Percentiles rank a stretch among this genome's conserved stretches.
Conservation (phyloP, 2,888 invertebrate genomes). For the Sarcophaga rosellei region DNA sequence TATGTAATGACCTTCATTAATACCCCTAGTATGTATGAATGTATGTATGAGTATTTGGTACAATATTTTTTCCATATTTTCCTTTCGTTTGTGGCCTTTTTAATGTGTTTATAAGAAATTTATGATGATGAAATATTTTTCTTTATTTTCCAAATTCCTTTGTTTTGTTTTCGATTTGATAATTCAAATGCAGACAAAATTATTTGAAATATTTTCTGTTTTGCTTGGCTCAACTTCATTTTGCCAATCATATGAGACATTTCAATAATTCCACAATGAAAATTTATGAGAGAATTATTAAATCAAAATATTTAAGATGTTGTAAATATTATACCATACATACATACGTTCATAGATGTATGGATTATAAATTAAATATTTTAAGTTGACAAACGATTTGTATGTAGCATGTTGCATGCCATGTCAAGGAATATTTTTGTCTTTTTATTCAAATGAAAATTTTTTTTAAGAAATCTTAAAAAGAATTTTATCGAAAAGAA, state of each 20-base stretch:
- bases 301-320: conserved; percentile 25
- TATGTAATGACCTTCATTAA: not conserved
- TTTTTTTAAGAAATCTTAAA: not conserved
- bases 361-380: not conserved
- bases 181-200: not conserved
- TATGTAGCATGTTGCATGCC: not conserved
- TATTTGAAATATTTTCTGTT: conserved; percentile 30
- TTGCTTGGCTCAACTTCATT: conserved; percentile 7
- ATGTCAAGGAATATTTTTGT: not conserved
- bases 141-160: too few relatives aligned
- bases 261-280: conserved; percentile 44
- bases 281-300: conserved; percentile 37
- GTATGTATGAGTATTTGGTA: too few relatives aligned
- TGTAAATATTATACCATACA: not conserved
- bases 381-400: not conserved
- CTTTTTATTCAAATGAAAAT: not conserved
- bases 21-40: not conserved
- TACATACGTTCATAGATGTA: not conserved
- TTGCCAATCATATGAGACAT: conserved; percentile 42
- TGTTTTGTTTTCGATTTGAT: not conserved
- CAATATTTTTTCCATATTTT: too few relatives aligned
- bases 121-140: conserved; percentile 9
- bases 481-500: not conserved
- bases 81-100: too few relatives aligned
- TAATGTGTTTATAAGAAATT: too few relatives aligned